Evolutionary conservation across 2,797 vertebrate species (phyloP).

Genomic region (Aulostomus chinensis): DNA sequence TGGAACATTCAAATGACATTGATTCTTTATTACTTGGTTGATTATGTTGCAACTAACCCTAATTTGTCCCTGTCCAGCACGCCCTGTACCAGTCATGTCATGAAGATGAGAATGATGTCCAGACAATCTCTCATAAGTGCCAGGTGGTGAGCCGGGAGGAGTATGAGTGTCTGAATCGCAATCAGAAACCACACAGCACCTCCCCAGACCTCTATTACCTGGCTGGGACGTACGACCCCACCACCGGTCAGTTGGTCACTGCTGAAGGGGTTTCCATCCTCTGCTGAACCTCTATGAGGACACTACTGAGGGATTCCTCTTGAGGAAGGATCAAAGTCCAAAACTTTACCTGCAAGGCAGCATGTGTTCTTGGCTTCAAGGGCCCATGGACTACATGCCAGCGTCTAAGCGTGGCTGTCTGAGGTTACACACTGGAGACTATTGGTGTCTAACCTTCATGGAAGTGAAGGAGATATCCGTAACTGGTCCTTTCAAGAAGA

Average conservation of each 20-base stretch:
- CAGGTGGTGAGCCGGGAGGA: conserved; percentile 95
- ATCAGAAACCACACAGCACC: conserved; percentile 89
- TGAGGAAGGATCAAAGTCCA: conserved; percentile 39
- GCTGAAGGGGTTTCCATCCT: conserved; percentile 92
- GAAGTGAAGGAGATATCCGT: conserved; percentile 27
- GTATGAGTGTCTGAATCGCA: conserved; percentile 92
- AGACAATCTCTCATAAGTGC: conserved; percentile 99
- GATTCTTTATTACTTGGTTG: neutral
- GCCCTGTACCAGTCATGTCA: conserved; percentile 98
- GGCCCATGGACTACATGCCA: conserved; percentile 47
- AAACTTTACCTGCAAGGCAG: conserved; percentile 35
- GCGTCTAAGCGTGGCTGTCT: conserved; percentile 52
- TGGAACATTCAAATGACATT: neutral
- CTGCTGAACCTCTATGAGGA: conserved; percentile 80
- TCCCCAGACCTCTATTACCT: conserved; percentile 93
- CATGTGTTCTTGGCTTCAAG: conserved; percentile 38
- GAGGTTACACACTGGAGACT: conserved; percentile 72
- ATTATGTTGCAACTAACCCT: neutral
- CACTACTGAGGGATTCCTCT: conserved; percentile 75
- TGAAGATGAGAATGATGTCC: conserved; percentile 97
- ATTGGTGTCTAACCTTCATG: conserved; percentile 36
- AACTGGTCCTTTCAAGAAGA: conserved; percentile 46
- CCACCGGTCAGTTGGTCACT: conserved; percentile 94
- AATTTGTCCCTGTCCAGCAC: conserved; percentile 74
- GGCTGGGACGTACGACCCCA: conserved; percentile 97